Base-by-base conservation (phyloP, 2,797 vertebrate genomes). In the Coreius guichenoti region DNA sequence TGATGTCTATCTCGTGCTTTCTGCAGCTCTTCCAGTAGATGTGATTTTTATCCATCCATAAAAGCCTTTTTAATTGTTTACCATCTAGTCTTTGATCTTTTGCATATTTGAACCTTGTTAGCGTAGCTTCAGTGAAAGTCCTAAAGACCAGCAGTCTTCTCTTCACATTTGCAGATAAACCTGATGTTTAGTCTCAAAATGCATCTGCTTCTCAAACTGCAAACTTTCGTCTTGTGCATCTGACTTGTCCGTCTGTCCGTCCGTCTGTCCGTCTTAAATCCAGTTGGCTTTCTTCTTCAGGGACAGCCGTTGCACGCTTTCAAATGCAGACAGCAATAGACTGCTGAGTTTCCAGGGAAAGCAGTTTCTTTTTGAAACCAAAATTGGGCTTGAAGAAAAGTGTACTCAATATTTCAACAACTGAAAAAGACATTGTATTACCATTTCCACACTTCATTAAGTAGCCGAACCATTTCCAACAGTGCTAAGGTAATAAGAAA, bases 391-490 rank as follows among this genome's bases (percentile, higher is more conserved):
- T 58, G 33, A 58, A 16, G 74, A 78, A 63, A 47, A 65, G 70
- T 49, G 81, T 49, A 1, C 81, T 83, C 49, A 56, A 61, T 73
- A 23, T 65, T 47, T 79, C 58, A 65, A 19, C 56, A 43, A 6
- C 39, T 65, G 43, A 75, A 51, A 49, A 11, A 65, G 26, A 14
- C 36, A 39, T 21, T 58, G 16, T 33, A 29, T 13, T 65, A 16
- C n/a, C 58, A 79, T 65, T 82, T 82, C 36, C 68, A 72, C 80
- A 58, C 51, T 81, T 81, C 68, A 58, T 72, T 29, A 82, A 72
- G 51, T 33, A 16, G 14, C 45, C 29, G 49, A 43, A 31, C 11
- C 17, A 3, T 58, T 58, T 39, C 16, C 2, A 31, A 31, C 39
- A 13, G 36, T 21, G 8, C 54, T 26, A 16, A 4, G 39, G 77